phyloP scores from a whole-genome alignment of 2,113 vertebrate genomes.

The Nannospalax galili region DNA sequence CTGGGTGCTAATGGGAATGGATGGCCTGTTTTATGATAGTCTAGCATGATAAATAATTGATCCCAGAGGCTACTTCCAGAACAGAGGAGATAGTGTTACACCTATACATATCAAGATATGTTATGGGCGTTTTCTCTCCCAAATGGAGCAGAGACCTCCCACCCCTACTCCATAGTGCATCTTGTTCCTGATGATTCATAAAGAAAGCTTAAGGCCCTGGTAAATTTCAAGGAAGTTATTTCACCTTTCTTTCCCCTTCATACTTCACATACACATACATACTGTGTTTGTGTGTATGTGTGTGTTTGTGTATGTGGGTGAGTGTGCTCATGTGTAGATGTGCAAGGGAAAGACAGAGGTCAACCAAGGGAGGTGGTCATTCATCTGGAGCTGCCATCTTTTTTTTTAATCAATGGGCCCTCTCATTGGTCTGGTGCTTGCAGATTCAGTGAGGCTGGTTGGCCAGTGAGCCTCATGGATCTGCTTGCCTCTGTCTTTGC shows the following conservation, averaged over 20 bases:
- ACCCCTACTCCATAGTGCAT: too few relatives aligned
- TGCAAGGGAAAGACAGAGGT: too few relatives aligned
- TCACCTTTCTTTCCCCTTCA: neutral
- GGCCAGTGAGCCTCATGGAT: neutral
- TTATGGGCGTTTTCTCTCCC: neutral
- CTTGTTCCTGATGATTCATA: neutral
- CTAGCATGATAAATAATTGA: constrained; percentile 52
- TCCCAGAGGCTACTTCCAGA: neutral
- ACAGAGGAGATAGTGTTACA: neutral
- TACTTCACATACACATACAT: too few relatives aligned
- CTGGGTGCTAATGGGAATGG: constrained; percentile 41
- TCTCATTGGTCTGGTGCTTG: neutral
- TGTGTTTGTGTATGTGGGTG: neutral
- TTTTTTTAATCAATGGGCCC: too few relatives aligned
- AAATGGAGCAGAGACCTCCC: neutral
- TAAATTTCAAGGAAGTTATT: neutral
- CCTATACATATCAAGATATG: neutral
- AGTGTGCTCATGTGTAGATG: neutral
- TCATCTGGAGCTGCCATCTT: too few relatives aligned
- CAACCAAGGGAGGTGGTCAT: too few relatives aligned
- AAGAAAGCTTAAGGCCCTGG: neutral
- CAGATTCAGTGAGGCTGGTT: neutral
- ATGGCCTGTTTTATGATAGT: constrained; percentile 42
- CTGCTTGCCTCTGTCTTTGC: neutral
- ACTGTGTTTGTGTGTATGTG: neutral